A percentile compares a stretch with the other conserved stretches of the same genome.
These are phyloP conservation scores for Bellardia pandia DNA, from an alignment of 2,888 invertebrate species.

Conservation along the genomic window DNA sequence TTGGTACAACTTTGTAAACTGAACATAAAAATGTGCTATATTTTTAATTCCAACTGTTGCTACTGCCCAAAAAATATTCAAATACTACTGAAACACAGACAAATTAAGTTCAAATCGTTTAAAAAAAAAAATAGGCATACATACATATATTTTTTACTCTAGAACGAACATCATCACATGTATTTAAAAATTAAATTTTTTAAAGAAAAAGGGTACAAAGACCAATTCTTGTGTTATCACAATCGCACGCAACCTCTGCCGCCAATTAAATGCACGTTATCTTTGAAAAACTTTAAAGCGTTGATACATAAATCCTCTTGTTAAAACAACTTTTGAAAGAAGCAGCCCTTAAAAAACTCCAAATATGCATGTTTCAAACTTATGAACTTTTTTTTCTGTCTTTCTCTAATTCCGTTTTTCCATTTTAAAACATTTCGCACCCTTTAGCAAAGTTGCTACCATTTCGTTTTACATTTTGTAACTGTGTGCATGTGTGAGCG, in stretches of 20 bases:
- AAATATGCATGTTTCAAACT: conserved; percentile 74
- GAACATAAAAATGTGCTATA: neutral
- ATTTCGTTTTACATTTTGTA: conserved; percentile 22
- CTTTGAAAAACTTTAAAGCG: conserved; percentile 82
- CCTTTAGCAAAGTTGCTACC: conserved; percentile 60
- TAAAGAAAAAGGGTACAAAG: neutral
- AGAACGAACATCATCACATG: conserved; percentile 34
- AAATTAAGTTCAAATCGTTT: conserved; percentile 15
- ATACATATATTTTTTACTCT: neutral
- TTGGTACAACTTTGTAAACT: neutral
- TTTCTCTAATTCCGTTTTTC: conserved; percentile 34
- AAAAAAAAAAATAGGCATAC: neutral
- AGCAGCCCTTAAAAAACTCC: conserved; percentile 68
- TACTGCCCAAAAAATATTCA: neutral
- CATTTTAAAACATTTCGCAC: conserved; percentile 50
- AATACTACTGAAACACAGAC: neutral
- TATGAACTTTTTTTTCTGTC: conserved; percentile 76
- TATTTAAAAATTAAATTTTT: neutral
- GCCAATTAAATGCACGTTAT: conserved; percentile 83
- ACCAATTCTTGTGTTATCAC: conserved; percentile 39
- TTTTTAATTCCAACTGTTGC: neutral
- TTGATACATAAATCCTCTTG: conserved; percentile 83
- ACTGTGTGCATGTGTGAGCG: conserved; percentile 2
- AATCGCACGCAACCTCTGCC: conserved; percentile 64
- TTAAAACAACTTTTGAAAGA: conserved; percentile 75